phyloP scores from a whole-genome alignment of 2,113 vertebrate species.

The Saguinus imperator region DNA sequence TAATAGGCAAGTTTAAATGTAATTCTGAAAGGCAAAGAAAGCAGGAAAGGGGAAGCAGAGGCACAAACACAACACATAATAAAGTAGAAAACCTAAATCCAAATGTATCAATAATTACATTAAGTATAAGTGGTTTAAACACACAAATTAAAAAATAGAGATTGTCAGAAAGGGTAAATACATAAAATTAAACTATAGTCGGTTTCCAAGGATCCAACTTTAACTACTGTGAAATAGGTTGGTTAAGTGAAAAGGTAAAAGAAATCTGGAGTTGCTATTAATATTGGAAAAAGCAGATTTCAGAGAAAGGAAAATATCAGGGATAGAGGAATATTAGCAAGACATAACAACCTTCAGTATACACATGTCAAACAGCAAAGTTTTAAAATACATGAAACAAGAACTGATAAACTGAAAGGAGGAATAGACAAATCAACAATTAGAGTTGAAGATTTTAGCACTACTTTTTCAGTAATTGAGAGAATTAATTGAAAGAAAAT shows the following conservation, averaged over 20 bases:
- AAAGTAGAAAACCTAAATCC: not conserved
- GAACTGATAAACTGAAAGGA: not conserved
- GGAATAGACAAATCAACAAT: not conserved
- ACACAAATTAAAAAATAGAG: not conserved
- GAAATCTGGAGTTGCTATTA: not conserved
- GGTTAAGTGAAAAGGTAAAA: not conserved
- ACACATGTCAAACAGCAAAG: not conserved
- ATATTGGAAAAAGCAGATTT: not conserved
- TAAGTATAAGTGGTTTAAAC: not conserved
- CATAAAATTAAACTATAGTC: not conserved
- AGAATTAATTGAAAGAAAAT: not conserved
- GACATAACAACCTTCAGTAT: not conserved
- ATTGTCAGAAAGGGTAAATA: not conserved
- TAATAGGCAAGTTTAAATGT: not conserved
- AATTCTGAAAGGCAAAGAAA: not conserved
- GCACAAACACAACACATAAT: not conserved
- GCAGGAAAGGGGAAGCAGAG: not conserved
- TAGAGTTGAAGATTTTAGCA: not conserved
- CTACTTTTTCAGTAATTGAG: not conserved
- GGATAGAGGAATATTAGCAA: not conserved
- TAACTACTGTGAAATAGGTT: not conserved
- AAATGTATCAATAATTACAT: not conserved
- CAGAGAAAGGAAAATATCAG: not conserved
- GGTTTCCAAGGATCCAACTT: not conserved
- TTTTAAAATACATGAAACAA: not conserved